Evolutionary conservation across 1,140 invertebrate species (phyloP).

Genomic region (Zophobas atratus): DNA sequence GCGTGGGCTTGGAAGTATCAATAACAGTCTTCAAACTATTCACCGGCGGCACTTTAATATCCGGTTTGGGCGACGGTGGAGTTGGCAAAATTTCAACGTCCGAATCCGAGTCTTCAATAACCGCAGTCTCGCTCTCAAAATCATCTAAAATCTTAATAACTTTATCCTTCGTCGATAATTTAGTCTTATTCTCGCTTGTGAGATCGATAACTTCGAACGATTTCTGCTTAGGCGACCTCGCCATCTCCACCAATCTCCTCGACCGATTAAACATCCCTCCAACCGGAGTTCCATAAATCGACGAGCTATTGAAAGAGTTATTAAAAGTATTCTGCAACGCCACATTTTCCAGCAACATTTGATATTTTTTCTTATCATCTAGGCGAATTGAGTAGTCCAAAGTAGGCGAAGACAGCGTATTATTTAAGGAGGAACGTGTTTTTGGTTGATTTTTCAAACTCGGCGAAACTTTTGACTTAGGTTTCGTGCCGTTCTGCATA

Average conservation of each 20-base stretch:
- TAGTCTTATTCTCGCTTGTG: conserved; percentile 46
- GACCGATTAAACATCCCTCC: conserved; percentile 51
- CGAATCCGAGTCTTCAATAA: conserved; percentile 65
- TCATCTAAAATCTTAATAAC: conserved; percentile 64
- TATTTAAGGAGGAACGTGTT: background rate
- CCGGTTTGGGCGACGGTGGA: conserved; percentile 64
- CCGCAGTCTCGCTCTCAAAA: conserved; percentile 60
- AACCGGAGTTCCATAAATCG: conserved; percentile 60
- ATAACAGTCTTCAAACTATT: conserved; percentile 64
- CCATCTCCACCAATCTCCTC: conserved; percentile 46
- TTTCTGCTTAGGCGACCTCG: conserved; percentile 35
- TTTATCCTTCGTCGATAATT: conserved; percentile 60
- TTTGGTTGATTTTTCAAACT: conserved; percentile 14
- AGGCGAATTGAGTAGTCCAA: conserved; percentile 61
- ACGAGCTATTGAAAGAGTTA: conserved; percentile 49
- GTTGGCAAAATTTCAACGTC: conserved; percentile 61
- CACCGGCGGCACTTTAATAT: conserved; percentile 62
- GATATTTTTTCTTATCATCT: conserved; percentile 64
- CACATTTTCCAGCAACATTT: conserved; percentile 57
- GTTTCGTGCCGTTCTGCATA: conserved; percentile 6
- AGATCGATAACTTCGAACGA: conserved; percentile 46
- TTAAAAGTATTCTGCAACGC: conserved; percentile 35
- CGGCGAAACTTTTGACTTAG: conserved; percentile 23
- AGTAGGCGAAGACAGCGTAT: conserved; percentile 25
- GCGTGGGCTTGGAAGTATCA: conserved; percentile 57